Base-by-base conservation (phyloP, 2,797 vertebrate species). In the Limnodromus scolopaceus region DNA sequence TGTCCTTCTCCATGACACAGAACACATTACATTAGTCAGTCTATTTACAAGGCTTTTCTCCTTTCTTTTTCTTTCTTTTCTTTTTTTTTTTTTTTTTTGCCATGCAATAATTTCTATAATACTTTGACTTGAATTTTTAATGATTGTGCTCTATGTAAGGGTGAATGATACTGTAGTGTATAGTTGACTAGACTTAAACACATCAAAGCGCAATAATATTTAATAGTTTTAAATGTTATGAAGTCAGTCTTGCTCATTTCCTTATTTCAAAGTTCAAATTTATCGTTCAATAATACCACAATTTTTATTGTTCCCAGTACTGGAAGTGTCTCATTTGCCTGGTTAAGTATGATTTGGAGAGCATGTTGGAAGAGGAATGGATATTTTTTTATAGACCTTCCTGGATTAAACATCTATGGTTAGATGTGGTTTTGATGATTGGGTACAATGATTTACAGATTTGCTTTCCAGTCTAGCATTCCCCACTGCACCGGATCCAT, bases 241-340 rank as follows among this genome's bases (percentile, higher is more conserved):
- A 66, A 90, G 53, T 54, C 61, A 75, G 49, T 55, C 30, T 66
- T 80, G 39, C 45, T 94, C 82, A 68, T 77, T 95, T 89, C 88
- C 87, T 48, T 87, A 39, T 78, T 85, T 89, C 94, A 88, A 76
- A 93, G 83, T 80, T 92, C 80, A 82, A 72, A 92, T 82, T 74
- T 89, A 86, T 71, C 84, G 20, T 88, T 94, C 41, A 75, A 41
- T 78, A 87, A 82, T 58, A 87, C 24, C 82, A 63, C 65, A 79
- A 32, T 13, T 92, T 57, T 77, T 92, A 93, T 87, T 81, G 49
- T 69, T 49, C 64, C 61, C 7, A 1, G 25, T 91, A 51, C 36
- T 87, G 61, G 49, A 85, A 89, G 34, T 77, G 87, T 91, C 79
- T 81, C 46, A 46, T 95, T 87, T 84, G 45, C 61, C 53, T 91